phyloP scores from a whole-genome alignment of 2,797 vertebrate species.

The Coregonus suidteri region DNA sequence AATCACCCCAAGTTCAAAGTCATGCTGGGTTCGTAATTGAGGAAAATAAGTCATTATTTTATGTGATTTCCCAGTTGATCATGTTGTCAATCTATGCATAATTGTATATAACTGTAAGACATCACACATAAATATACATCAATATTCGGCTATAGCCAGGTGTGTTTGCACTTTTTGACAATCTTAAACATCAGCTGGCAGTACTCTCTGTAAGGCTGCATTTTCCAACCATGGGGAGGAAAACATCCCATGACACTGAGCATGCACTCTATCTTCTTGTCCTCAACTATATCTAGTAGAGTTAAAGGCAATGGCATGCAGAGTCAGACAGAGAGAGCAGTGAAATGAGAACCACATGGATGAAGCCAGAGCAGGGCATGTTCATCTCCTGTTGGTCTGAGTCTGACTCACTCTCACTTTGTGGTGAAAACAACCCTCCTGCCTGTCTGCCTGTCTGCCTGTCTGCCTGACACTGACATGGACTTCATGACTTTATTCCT shows the following conservation, averaged over 20 bases:
- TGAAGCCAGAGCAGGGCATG: slow-evolving; percentile 47
- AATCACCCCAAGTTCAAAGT: no score
- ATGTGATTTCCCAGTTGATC: no score
- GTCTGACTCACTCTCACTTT: background rate
- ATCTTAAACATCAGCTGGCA: slow-evolving; percentile 1
- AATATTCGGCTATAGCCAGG: no score
- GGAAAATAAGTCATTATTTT: no score
- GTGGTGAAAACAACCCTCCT: background rate
- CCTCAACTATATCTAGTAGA: slow-evolving; percentile 26
- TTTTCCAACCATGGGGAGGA: background rate
- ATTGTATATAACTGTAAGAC: no score
- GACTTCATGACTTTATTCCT: slow-evolving; percentile 2
- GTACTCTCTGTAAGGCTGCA: background rate
- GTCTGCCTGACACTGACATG: background rate
- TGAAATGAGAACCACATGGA: slow-evolving; percentile 67
- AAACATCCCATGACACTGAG: background rate
- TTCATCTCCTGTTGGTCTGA: slow-evolving; percentile 53
- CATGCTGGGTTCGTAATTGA: no score
- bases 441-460: background rate
- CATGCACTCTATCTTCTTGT: background rate
- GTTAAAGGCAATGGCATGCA: slow-evolving; percentile 57
- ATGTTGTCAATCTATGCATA: no score
- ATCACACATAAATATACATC: no score
- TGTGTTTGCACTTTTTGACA: no score
- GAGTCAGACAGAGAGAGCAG: slow-evolving; percentile 44